Conservation (phyloP, 2,888 invertebrate species). For the Galeruca laticollis region DNA sequence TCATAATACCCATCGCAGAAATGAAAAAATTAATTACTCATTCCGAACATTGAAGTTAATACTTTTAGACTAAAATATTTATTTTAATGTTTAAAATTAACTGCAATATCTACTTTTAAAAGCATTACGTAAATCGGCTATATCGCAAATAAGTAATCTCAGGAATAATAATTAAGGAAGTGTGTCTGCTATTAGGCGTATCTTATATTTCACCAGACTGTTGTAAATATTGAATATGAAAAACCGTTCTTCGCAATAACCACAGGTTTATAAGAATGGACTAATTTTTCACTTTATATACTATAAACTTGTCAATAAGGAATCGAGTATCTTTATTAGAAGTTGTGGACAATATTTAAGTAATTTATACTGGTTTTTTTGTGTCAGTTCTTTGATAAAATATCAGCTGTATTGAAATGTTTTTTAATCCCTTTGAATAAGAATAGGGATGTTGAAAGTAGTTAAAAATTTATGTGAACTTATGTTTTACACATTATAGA, state of each 20-base stretch:
- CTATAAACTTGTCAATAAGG: no score
- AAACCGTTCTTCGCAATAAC: neutral
- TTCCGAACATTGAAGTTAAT: neutral
- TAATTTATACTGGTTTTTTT: no score
- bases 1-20: constrained; percentile 5
- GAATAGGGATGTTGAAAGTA: no score
- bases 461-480: no score
- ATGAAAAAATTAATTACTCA: neutral
- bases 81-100: constrained; percentile 16
- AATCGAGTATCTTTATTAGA: no score
- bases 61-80: constrained; percentile 16
- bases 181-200: neutral
- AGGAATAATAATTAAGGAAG: neutral
- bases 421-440: no score
- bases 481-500: no score
- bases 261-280: no score
- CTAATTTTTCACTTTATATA: no score
- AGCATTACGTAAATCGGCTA: neutral
- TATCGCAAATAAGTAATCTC: neutral
- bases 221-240: neutral
- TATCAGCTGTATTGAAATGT: no score
- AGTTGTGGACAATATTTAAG: no score
- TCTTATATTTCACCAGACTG: neutral
- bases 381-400: no score
- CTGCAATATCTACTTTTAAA: neutral